Evolutionary conservation across 2,113 vertebrate genomes (phyloP), one percentile per base, ranked within the genome.

Genomic region (Cyphomyrus discorhynchus): DNA sequence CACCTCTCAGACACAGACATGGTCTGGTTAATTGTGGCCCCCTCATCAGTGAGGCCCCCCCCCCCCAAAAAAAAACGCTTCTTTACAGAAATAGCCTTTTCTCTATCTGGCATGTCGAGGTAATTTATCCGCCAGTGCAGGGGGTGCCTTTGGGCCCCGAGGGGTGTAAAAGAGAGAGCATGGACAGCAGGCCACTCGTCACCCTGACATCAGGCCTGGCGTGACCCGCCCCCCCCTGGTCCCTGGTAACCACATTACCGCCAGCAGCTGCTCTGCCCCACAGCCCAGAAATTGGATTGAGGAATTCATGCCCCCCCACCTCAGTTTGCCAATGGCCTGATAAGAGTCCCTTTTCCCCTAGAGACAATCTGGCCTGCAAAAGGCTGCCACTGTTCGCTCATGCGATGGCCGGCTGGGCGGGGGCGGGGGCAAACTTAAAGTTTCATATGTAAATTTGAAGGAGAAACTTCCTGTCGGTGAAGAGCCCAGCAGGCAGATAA

Each of bases 381-480:
- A 97, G 88, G 91, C 90, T 95, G 92, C 94, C 94, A 94, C 96
- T 96, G 97, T 95, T 94, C 94, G 45, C 90, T 88, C 39, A 53
- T 27, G 83, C 13, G 24, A 80, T n/a, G n/a, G 24, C 49, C 15
- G 47, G 5, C 17, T 3, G 24, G 58, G 3, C 1, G 42, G 39
- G 86, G 1, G 11, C 1, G 56, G 39, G 86, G 1, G 13, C 8
- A 13, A 27, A 52, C 96, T 96, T 96, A 97, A 98, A 98, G 97
- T 98, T 98, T 97, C 97, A 98, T 98, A 98, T 98, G 97, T 97
- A 98, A 98, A 98, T 97, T 97, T 97, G 98, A 77, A 96, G 96
- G 91, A 95, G 96, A 96, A 97, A 97, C 97, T 97, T 98, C 96
- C 96, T 97, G 96, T 96, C 1, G 47, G 95, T 96, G 97, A 96